These are phyloP conservation scores for Apotomis betuletana DNA, from an alignment of 2,888 invertebrate species.

Conservation along the genomic window DNA sequence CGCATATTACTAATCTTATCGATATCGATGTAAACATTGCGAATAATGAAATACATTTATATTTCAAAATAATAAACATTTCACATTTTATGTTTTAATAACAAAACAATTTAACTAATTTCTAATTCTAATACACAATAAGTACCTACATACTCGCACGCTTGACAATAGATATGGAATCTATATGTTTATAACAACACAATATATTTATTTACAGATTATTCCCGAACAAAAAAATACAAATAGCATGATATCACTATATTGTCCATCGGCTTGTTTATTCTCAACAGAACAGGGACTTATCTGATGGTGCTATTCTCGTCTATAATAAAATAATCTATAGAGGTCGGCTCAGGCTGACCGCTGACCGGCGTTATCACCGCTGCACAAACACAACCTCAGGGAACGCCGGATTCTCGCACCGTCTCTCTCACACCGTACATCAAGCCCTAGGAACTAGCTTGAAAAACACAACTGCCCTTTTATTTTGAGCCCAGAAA, in stretches of 20 bases:
- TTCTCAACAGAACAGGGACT: background rate
- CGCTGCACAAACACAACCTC: constrained; percentile 62
- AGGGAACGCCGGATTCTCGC: constrained; percentile 75
- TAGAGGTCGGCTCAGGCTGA: constrained; percentile 65
- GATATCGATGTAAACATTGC: too few species aligned
- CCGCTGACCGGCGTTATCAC: constrained; percentile 61
- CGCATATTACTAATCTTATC: too few species aligned
- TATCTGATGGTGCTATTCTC: constrained; percentile 1
- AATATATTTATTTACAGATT: background rate
- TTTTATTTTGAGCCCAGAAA: constrained; percentile 16
- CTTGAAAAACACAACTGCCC: constrained; percentile 22
- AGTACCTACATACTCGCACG: too few species aligned
- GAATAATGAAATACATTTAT: too few species aligned
- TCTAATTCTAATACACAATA: too few species aligned
- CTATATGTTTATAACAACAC: too few species aligned
- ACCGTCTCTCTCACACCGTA: constrained; percentile 57
- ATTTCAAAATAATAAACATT: too few species aligned
- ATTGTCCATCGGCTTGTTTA: background rate
- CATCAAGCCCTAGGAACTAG: constrained; percentile 35
- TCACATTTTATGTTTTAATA: too few species aligned
- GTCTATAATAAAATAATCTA: constrained; percentile 47
- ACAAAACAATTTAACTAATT: too few species aligned
- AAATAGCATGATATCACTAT: background rate
- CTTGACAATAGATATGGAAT: background rate
- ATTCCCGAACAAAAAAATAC: background rate